Evolutionary conservation across 2,888 invertebrate genomes (phyloP), one percentile per base, ranked within the genome.

Genomic region (Lasioglossum marginatum): DNA sequence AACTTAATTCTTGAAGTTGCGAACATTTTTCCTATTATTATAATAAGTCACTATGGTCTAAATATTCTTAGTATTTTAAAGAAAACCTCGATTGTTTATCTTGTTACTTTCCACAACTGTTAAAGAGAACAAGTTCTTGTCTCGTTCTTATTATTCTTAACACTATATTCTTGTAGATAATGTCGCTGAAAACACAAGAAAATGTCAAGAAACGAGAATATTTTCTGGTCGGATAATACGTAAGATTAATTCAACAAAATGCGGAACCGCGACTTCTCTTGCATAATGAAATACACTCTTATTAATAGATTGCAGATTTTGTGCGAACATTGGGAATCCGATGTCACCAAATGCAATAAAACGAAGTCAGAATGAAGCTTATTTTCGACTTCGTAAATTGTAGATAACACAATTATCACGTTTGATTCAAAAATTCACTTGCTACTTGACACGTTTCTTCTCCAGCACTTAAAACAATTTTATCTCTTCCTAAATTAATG

Each of bases 281-380:
- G 27, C 63, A 63, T 63, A 63, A 63, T 31, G 16, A 31, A 16
- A 31, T 31, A 63, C 27, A 31, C 2, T 6, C 31, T 63, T 63
- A 63, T 63, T 31, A 63, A 63, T 63, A 63, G 63, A 63, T 63
- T 31, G 63, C 31, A 16, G 31, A 63, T 63, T 63, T 63, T 63
- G 31, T 5, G 6, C 63, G 1, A 31, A 27, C 27, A 6, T 63
- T 16, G 16, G 16, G 27, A 5, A 63, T 63, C 31, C 60, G 60
- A 27, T 63, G 60, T 27, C 60, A 31, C 31, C 27, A 31, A 63
- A 27, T 16, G 31, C 60, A 63, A 63, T 31, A 16, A 60, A 27
- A 27, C 27, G 4, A 14, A 63, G 2, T 27, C 60, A 1, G 31
- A 63, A 31, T 6, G 16, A 31, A 16, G 14, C 31, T 63, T 63